A percentile compares a stretch with the other conserved stretches of the same genome.
Conservation (phyloP, 1,140 invertebrate genomes). For the Ceratoteleas bidentatus region DNA sequence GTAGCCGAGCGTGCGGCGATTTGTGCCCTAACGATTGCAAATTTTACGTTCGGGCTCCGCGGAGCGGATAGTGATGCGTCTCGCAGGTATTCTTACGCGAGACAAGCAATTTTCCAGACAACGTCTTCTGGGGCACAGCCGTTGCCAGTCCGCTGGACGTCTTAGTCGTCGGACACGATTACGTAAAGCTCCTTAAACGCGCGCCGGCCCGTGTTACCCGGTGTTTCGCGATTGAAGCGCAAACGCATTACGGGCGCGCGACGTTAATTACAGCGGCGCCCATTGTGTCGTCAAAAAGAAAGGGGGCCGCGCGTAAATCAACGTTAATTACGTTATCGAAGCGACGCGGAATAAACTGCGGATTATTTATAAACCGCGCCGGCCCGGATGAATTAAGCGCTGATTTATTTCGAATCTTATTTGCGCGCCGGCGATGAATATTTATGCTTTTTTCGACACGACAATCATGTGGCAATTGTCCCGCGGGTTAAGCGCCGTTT, state of each 20-base stretch:
- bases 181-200: constrained; percentile 61
- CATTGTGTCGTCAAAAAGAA: constrained; percentile 29
- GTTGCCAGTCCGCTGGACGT: constrained; percentile 48
- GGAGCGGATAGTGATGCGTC: constrained; percentile 68
- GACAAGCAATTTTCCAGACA: constrained; percentile 60
- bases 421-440: constrained; percentile 30
- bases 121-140: constrained; percentile 53
- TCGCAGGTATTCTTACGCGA: constrained; percentile 62
- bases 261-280: constrained; percentile 54
- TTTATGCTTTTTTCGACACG: constrained; percentile 25
- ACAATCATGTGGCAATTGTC: constrained; percentile 15
- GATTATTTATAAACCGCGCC: constrained; percentile 35
- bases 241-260: constrained; percentile 51
- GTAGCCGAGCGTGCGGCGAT: constrained; percentile 57
- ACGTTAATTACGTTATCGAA: constrained; percentile 28
- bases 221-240: constrained; percentile 54
- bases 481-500: too few relatives aligned
- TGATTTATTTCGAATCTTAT: constrained; percentile 37
- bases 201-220: constrained; percentile 52
- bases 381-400: constrained; percentile 33
- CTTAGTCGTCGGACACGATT: constrained; percentile 55
- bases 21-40: constrained; percentile 64
- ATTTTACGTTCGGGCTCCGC: constrained; percentile 63
- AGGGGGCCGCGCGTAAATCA: constrained; percentile 22
- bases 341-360: constrained; percentile 20